These are phyloP conservation scores for Drosophila kepulauana DNA, from an alignment of 1,140 invertebrate genomes.

Conservation along the genomic window DNA sequence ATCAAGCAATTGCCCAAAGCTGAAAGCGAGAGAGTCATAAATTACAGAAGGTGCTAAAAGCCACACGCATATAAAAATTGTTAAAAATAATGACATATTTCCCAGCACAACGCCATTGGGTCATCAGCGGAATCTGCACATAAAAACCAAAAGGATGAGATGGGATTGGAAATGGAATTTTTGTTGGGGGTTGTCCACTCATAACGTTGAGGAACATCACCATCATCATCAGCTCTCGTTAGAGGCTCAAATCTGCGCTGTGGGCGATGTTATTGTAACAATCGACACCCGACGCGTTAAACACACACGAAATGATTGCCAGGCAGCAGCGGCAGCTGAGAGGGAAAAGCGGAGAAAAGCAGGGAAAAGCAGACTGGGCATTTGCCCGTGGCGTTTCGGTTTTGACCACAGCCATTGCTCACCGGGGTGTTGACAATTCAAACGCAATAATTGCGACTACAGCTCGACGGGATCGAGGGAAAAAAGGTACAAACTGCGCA, in stretches of 20 bases:
- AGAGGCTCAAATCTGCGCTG: constrained; percentile 74
- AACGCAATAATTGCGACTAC: constrained; percentile 79
- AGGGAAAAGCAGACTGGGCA: constrained; percentile 7
- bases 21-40: constrained; percentile 50
- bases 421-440: constrained; percentile 80
- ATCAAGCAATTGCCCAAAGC: constrained; percentile 33
- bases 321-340: constrained; percentile 15
- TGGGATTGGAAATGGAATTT: constrained; percentile 19
- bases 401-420: constrained; percentile 68
- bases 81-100: constrained; percentile 66
- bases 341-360: not conserved
- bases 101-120: constrained; percentile 27
- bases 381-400: constrained; percentile 63
- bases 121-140: constrained; percentile 33
- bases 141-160: constrained; percentile 21
- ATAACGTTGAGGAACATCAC: constrained; percentile 27
- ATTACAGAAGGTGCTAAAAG: constrained; percentile 72
- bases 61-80: constrained; percentile 54
- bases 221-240: constrained; percentile 49
- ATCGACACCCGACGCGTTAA: constrained; percentile 75
- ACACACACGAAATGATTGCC: constrained; percentile 54
- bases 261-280: constrained; percentile 80
- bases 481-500: constrained; percentile 23
- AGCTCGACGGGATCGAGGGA: constrained; percentile 55
- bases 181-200: constrained; percentile 20